Evolutionary conservation across 2,797 vertebrate species (phyloP).

Genomic region (Karalla daura): DNA sequence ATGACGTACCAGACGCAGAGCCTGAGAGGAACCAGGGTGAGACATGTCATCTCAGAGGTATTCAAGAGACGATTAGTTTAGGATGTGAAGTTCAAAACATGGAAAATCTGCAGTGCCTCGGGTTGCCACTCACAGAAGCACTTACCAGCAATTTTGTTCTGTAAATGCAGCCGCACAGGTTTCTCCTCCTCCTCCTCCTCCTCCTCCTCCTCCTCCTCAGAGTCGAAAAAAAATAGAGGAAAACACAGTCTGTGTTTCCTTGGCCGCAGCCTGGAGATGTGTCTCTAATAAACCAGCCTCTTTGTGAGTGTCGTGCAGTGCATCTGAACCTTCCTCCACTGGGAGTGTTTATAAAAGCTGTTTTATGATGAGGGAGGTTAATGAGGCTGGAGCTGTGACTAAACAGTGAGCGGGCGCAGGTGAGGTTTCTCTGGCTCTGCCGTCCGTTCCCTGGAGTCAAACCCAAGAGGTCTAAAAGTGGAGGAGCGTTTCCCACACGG

Average conservation of each 20-base stretch:
- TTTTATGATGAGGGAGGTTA: constrained; percentile 19
- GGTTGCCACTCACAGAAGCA: constrained; percentile 4
- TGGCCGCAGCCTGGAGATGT: neutral
- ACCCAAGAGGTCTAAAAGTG: constrained; percentile 1
- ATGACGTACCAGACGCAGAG: neutral
- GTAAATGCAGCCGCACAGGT: neutral
- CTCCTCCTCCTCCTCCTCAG: no score
- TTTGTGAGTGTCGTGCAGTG: neutral
- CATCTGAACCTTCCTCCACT: no score
- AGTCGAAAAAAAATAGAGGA: neutral
- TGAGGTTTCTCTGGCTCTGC: constrained; percentile 1
- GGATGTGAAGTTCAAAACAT: neutral
- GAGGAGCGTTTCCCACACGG: constrained; percentile 11
- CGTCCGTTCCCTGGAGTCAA: neutral
- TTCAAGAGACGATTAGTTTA: neutral
- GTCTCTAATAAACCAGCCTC: neutral
- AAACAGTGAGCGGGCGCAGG: constrained; percentile 1
- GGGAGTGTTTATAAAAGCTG: neutral
- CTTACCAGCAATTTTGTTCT: neutral
- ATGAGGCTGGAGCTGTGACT: constrained; percentile 3
- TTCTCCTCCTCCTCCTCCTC: no score
- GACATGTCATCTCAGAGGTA: neutral
- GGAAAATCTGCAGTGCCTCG: neutral
- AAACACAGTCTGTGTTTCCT: neutral
- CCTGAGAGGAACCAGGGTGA: neutral